Base-by-base conservation (phyloP, 2,888 invertebrate genomes). In the Physocephala rufipes region DNA sequence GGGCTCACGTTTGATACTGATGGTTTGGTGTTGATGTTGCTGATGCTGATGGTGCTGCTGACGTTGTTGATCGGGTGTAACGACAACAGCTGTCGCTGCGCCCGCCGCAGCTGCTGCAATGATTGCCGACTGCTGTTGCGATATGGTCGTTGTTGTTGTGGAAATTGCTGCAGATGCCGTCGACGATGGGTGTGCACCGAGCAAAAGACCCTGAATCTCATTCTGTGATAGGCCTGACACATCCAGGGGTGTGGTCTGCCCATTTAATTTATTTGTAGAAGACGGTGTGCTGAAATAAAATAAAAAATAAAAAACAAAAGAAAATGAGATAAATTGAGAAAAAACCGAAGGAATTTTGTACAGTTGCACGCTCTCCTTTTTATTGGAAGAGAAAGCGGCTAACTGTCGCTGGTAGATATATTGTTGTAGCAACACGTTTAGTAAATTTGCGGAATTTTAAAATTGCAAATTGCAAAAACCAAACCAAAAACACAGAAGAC, bases 181-280 rank as follows among this genome's bases (percentile, higher is more conserved):
- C 74, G 81, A 73, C 63, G 81, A 77, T 84, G 86, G 85, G 85
- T 86, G 86, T 81, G 86, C 83, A 81, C 86, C 86, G 79, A 86
- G 85, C 80, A 86, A 81, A 81, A 86, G 82, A 82, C 86, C 86
- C 86, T 86, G 86, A 80, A 86, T 86, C 83, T 86, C 86, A 85
- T 86, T 86, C 82, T 86, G 86, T 83, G 86, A 86, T 85, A 86
- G 86, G 83, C 86, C 84, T 80, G 86, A 84, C 79, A 86, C 86
- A 80, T 86, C 86, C 77, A 86, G 84, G 84, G 86, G 86, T 84
- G 86, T 86, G 86, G 86, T 85, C 82, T 86, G 86, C 77, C 86
- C 86, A 79, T 86, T 86, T 75, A 86, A 78, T 75, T 86, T 86
- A 77, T 81, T 83, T 77, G 80, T 76, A 77, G 82, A 79, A 78